phyloP scores from a whole-genome alignment of 2,113 vertebrate species.

The Carollia perspicillata region DNA sequence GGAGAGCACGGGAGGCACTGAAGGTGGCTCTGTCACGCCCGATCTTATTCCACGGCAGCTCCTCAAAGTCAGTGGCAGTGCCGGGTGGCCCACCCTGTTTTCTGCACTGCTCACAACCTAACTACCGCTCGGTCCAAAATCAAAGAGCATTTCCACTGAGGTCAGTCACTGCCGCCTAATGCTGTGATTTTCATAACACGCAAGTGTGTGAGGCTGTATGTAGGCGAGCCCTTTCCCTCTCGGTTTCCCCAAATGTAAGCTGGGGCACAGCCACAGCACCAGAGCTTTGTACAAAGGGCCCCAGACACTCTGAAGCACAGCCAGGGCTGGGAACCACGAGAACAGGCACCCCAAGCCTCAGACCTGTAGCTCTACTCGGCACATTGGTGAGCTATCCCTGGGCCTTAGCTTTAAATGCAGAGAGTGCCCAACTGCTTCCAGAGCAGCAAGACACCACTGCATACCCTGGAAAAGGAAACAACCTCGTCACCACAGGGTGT shows the following conservation, averaged over 20 bases:
- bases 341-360: not conserved
- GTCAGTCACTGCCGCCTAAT: not conserved
- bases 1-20: not conserved
- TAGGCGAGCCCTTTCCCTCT: not conserved
- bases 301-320: not conserved
- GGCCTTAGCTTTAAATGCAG: not conserved
- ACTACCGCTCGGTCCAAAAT: not conserved
- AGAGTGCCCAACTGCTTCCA: not conserved
- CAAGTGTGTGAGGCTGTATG: not conserved
- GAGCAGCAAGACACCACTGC: not conserved
- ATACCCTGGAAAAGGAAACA: not conserved
- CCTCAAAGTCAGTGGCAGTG: not conserved
- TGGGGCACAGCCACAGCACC: not conserved
- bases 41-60: not conserved
- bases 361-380: not conserved
- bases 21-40: not conserved
- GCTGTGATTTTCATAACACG: not conserved
- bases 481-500: not conserved
- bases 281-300: not conserved
- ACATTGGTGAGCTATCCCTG: not conserved
- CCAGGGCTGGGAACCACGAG: not conserved
- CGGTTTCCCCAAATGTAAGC: not conserved
- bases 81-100: not conserved
- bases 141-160: not conserved
- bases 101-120: not conserved